Base-by-base conservation (phyloP, 2,797 vertebrate species). In the Leontopithecus rosalia region DNA sequence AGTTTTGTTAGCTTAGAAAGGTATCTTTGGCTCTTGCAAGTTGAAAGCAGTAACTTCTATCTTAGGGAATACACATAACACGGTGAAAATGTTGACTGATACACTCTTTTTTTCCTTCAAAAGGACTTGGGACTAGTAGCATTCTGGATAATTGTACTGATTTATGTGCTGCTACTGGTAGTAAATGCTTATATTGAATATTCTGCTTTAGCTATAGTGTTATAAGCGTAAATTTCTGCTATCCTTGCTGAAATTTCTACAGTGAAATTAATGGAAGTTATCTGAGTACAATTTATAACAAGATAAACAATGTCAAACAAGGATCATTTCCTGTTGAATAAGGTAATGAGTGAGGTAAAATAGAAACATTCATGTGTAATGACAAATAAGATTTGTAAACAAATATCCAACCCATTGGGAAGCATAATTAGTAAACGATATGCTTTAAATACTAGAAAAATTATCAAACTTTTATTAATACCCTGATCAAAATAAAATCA, bases 111-210 rank as follows among this genome's bases (percentile, higher is more conserved):
- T 82, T 72, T 72, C n/a, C n/a, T 88, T 86, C 36, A 43, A 52
- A 86, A 93, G 50, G 61, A 77, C 30, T 39, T 73, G 43, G 19
- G 26, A 57, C 64, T 75, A 75, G 73, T 11, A 67, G 28, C 33
- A 61, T 57, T 94, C 30, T 70, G 55, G 14, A 55, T 90, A 93
- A 96, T 88, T 96, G 57, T 58, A 70, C 36, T 90, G 92, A 93
- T 91, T 91, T 92, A 96, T 93, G 91, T 46, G 14, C 12, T 70
- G 26, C 75, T 55, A 28, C 67, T 70, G 58, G 39, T 72, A 82
- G 70, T 48, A 90, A 91, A 93, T 93, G 87, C 75, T 96, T 94
- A 93, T 58, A 41, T 8, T 52, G 64, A 86, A 6, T 2, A 83
- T 96, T 89, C 64, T 61, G 6, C 48, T 91, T 83, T 77, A 86